Evolutionary conservation across 2,113 vertebrate genomes (phyloP).

Genomic region (Orycteropus afer): DNA sequence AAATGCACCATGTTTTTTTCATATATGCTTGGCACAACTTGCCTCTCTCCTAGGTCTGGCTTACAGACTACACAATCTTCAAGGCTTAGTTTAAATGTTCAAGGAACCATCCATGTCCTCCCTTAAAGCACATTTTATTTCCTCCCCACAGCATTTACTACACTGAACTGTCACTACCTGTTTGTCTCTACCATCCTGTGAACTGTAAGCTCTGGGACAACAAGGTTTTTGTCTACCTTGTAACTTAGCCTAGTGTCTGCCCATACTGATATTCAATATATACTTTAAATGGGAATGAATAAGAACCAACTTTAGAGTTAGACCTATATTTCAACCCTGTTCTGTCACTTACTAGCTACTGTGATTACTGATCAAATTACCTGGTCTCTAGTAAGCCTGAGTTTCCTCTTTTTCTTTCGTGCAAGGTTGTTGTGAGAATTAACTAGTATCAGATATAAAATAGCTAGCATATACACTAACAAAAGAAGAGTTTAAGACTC

Average conservation of each 20-base stretch:
- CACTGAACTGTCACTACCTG: neutral
- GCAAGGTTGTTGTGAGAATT: neutral
- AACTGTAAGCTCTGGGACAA: neutral
- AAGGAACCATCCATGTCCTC: neutral
- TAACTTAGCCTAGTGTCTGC: neutral
- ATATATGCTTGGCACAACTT: neutral
- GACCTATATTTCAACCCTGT: neutral
- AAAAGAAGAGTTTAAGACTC: neutral
- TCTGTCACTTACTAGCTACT: conserved; percentile 8
- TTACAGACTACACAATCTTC: neutral
- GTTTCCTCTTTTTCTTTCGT: neutral
- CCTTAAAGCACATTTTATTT: neutral
- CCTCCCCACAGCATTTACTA: neutral
- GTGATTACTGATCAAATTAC: conserved; percentile 27
- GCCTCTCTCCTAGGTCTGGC: neutral
- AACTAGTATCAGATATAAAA: neutral
- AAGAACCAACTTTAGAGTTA: neutral
- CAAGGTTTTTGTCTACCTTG: neutral
- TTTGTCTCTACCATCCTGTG: neutral
- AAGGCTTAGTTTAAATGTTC: neutral
- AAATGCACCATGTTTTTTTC: conserved; percentile 17
- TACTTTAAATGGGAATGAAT: neutral
- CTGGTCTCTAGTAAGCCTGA: neutral
- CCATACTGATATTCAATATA: neutral
- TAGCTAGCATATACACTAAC: neutral